Conservation (phyloP, 1,140 invertebrate genomes). For the Ceratina calcarata region DNA sequence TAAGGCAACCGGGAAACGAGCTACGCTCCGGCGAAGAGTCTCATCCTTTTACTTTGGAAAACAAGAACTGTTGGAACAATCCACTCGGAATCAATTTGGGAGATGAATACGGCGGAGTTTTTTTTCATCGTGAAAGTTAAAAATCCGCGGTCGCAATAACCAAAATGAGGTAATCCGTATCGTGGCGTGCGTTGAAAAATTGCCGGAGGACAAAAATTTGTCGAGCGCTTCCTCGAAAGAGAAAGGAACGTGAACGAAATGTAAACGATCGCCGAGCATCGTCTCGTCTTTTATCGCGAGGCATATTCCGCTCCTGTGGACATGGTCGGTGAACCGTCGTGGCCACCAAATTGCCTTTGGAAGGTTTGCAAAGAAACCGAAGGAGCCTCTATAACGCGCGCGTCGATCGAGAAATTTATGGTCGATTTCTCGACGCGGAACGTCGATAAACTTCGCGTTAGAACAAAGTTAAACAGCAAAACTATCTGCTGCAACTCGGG, state of each 20-base stretch:
- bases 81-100: background rate
- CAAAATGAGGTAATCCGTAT: slow-evolving; percentile 30
- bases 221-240: slow-evolving; percentile 29
- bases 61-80: background rate
- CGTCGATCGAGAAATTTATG: background rate
- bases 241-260: slow-evolving; percentile 51
- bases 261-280: slow-evolving; percentile 40
- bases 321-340: slow-evolving; percentile 8
- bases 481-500: background rate
- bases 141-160: slow-evolving; percentile 13
- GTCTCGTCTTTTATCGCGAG: slow-evolving; percentile 18
- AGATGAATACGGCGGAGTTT: background rate
- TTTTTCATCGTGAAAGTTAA: background rate
- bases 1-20: background rate
- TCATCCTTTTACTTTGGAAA: background rate
- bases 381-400: too few relatives aligned
- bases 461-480: slow-evolving; percentile 1
- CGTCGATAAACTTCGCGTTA: slow-evolving; percentile 1
- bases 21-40: background rate
- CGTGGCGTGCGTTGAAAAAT: slow-evolving; percentile 20
- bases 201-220: slow-evolving; percentile 25
- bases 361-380: too few relatives aligned
- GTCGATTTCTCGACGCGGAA: background rate
- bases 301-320: slow-evolving; percentile 5
- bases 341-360: slow-evolving; percentile 9